Percentiles rank a stretch among this genome's conserved stretches.
phyloP scores from a whole-genome alignment of 2,113 vertebrate genomes.

The Ploceus nigricollis region DNA sequence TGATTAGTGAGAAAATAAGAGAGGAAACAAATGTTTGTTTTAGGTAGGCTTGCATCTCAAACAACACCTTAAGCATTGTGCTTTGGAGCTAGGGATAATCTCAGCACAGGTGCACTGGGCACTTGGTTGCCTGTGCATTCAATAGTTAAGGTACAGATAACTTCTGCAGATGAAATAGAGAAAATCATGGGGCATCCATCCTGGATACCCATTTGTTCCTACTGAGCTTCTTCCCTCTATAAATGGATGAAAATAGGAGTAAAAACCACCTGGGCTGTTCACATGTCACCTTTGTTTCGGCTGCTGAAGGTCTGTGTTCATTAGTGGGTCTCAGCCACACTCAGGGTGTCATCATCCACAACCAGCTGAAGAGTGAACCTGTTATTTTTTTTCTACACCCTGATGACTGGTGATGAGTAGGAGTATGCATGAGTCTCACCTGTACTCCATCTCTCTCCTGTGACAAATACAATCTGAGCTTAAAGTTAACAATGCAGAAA shows the following conservation, averaged over 20 bases:
- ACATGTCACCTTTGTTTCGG: not conserved
- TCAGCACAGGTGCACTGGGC: not conserved
- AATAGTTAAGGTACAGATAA: not conserved
- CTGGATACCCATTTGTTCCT: not conserved
- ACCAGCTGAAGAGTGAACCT: not conserved
- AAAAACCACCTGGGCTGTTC: not conserved
- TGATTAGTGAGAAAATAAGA: not conserved
- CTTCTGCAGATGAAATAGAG: not conserved
- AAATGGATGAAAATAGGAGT: not conserved
- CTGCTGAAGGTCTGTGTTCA: not conserved
- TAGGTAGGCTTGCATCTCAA: not conserved
- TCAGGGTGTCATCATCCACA: not conserved
- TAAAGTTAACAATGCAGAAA: not conserved
- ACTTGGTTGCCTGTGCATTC: not conserved
- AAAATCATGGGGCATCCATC: not conserved
- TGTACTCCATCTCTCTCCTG: not conserved
- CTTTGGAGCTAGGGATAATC: not conserved
- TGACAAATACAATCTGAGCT: not conserved
- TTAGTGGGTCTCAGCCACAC: not conserved
- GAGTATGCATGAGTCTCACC: not conserved
- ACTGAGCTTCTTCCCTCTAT: not conserved
- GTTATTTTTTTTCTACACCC: not conserved
- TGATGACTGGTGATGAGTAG: not conserved
- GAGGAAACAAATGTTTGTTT: not conserved
- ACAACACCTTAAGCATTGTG: no score